Base-by-base conservation (phyloP, 2,797 vertebrate genomes). In the Lophotriccus pileatus region DNA sequence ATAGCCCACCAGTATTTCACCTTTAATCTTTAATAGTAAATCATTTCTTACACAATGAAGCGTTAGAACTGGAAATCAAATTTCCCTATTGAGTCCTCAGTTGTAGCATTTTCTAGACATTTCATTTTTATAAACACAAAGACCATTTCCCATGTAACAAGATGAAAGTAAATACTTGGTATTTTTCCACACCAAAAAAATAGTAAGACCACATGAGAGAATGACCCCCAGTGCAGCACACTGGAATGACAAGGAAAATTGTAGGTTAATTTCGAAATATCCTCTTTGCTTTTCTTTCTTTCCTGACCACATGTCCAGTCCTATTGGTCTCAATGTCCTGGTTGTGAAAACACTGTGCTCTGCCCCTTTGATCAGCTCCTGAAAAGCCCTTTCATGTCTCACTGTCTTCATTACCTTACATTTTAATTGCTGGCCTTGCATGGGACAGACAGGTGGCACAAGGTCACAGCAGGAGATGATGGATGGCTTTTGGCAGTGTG, bases 381-480 rank as follows among this genome's bases (percentile, higher is more conserved):
- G 73, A 84, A 69, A 60, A 93, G 59, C 73, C 82, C 86, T 96
- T 97, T 97, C 91, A 93, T 95, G 90, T 87, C 68, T 86, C 9
- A 50, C 89, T 88, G 67, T 23, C 95, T 90, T 96, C 93, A 69
- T 96, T 95, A 96, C 13, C 78, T 47, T 80, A 10, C 8, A 37
- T 86, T 94, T 94, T 97, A 97, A 96, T 96, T 96, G 92, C 96
- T 43, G 90, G 83, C 90, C 90, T 49, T 72, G 90, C 75, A 41
- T 3, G 19, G 62, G 69, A 81, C 49, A 58, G 94, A 18, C 95
- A 91, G 95, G 87, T 84, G 95, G 27, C 84, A 74, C 85, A 43
- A 90, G 96, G 93, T 89, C 92, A 78, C 59, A 7, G 24, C 53
- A 10, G 86, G 90, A 62, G 95, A 94, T 78, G 93, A 97, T 0